phyloP scores from a whole-genome alignment of 2,888 invertebrate genomes.

The Phyllotreta striolata region DNA sequence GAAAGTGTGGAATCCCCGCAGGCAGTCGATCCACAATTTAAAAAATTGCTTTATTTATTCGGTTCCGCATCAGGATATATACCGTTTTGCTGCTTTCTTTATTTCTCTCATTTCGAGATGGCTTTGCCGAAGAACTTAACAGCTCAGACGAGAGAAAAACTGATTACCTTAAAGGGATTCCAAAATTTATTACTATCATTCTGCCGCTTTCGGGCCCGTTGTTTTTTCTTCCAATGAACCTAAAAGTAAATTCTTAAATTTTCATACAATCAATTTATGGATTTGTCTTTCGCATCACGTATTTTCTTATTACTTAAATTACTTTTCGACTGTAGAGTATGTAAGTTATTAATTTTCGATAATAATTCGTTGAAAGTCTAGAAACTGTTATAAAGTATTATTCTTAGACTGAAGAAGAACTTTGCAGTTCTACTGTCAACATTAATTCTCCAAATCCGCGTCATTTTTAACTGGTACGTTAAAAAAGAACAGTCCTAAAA shows the following conservation, averaged over 20 bases:
- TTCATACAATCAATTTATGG: too few relatives aligned
- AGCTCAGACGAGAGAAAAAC: conserved; percentile 28
- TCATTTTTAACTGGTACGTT: conserved; percentile 10
- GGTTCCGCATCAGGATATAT: conserved; percentile 31
- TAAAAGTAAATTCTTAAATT: too few relatives aligned
- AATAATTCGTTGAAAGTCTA: too few relatives aligned
- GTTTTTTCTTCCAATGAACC: background rate
- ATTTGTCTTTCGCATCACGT: too few relatives aligned
- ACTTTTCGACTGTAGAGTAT: too few relatives aligned
- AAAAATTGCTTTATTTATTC: conserved; percentile 51
- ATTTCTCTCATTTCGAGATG: conserved; percentile 28
- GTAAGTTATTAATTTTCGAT: too few relatives aligned
- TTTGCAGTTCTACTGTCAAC: too few relatives aligned
- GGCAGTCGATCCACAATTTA: conserved; percentile 47
- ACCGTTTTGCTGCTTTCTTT: conserved; percentile 26
- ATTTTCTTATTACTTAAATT: too few relatives aligned
- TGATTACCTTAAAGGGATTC: conserved; percentile 27
- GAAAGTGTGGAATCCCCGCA: conserved; percentile 31
- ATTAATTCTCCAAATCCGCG: too few relatives aligned
- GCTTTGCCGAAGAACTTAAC: conserved; percentile 30
- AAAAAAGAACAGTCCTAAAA: conserved; percentile 19
- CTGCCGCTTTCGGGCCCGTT: background rate
- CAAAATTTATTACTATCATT: conserved; percentile 22
- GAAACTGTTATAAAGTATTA: too few relatives aligned
- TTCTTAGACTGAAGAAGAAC: too few relatives aligned